phyloP scores from a whole-genome alignment of 1,140 invertebrate genomes.

The Artemia franciscana region DNA sequence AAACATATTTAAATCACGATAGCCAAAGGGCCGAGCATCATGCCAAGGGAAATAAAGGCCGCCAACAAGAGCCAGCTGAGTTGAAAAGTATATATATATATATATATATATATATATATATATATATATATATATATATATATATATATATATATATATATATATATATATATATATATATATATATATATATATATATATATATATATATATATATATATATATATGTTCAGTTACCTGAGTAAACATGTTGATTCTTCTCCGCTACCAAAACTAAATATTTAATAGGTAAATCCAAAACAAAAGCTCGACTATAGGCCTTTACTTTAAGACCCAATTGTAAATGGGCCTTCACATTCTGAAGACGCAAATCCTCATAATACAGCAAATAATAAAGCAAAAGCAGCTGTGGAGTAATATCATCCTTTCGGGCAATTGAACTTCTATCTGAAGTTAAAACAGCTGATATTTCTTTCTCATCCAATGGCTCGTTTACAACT shows the following conservation, averaged over 20 bases:
- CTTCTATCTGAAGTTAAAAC: constrained; percentile 35
- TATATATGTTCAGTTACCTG: constrained; percentile 22
- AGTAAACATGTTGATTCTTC: constrained; percentile 68
- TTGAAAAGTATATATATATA: no score
- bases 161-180: no score
- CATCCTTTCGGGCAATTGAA: constrained; percentile 12
- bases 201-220: no score
- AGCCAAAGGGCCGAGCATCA: no score
- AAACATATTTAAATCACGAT: no score
- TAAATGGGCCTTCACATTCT: constrained; percentile 41
- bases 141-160: no score
- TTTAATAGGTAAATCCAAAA: constrained; percentile 77
- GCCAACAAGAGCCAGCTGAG: no score
- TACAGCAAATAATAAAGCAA: constrained; percentile 75
- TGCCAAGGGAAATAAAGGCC: no score
- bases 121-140: no score
- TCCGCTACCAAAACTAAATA: constrained; percentile 81
- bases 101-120: no score
- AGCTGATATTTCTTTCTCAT: constrained; percentile 61
- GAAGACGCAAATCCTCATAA: constrained; percentile 71
- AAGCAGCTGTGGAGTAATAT: constrained; percentile 63
- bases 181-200: no score
- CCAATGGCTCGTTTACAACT: constrained; percentile 63
- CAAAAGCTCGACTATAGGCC: constrained; percentile 62
- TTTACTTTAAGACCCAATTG: constrained; percentile 48